Conservation (phyloP, 2,113 vertebrate genomes). For the Nerophis ophidion region DNA sequence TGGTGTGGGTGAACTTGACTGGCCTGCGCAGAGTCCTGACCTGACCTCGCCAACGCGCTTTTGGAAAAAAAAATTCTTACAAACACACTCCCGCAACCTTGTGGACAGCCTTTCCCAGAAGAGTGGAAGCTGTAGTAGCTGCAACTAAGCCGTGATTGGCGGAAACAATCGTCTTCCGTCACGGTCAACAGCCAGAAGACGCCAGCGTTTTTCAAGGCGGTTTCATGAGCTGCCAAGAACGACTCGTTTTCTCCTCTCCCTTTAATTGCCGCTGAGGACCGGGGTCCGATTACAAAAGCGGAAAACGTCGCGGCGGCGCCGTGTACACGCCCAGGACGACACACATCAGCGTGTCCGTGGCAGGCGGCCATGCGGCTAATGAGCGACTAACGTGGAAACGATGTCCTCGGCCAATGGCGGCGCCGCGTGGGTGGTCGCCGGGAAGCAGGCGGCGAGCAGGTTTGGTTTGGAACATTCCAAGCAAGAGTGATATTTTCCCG, state of each 20-base stretch:
- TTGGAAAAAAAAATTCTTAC: no score
- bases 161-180: no score
- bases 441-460: background rate
- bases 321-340: background rate
- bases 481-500: constrained; percentile 49
- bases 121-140: no score
- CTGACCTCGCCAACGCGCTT: no score
- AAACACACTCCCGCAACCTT: no score
- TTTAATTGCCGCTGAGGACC: no score
- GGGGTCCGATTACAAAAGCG: background rate
- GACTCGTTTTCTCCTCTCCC: background rate
- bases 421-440: constrained; percentile 34
- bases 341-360: constrained; percentile 8
- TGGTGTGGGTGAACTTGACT: no score
- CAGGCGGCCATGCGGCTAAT: constrained; percentile 38
- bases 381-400: constrained; percentile 52
- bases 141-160: no score
- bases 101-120: no score
- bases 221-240: background rate
- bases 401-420: constrained; percentile 52
- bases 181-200: no score
- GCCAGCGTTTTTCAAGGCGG: background rate
- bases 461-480: constrained; percentile 35
- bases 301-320: background rate
- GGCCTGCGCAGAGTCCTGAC: no score